Percentiles rank a stretch among this genome's conserved stretches.
Evolutionary conservation across 2,888 invertebrate species (phyloP).

Genomic region (Machimus atricapillus): DNA sequence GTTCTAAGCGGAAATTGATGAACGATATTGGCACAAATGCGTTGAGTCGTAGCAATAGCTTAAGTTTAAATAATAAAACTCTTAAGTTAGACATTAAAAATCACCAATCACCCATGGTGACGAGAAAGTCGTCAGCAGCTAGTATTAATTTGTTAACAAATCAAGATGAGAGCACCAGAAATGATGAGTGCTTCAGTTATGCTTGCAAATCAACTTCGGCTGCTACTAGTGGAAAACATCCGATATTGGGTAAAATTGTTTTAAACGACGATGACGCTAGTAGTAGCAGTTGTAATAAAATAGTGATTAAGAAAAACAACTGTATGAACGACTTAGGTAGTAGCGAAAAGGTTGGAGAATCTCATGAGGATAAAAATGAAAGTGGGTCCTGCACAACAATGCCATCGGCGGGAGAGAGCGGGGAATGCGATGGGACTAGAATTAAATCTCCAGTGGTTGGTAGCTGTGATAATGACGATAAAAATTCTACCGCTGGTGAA

Average conservation of each 20-base stretch:
- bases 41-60: conserved; percentile 45
- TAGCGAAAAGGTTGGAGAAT: conserved; percentile 30
- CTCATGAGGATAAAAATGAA: conserved; percentile 20
- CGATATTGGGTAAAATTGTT: neutral
- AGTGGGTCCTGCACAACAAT: conserved; percentile 11
- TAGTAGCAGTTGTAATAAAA: conserved; percentile 21
- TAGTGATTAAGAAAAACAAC: conserved; percentile 25
- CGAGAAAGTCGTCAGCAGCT: conserved; percentile 39
- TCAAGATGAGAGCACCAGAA: neutral
- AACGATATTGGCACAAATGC: conserved; percentile 41
- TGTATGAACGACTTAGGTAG: conserved; percentile 20
- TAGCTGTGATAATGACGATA: conserved; percentile 36
- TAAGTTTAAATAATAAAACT: conserved; percentile 44
- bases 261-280: conserved; percentile 6
- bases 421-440: conserved; percentile 14
- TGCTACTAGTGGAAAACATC: neutral
- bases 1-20: conserved; percentile 44
- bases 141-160: conserved; percentile 25
- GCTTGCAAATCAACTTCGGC: neutral
- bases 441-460: conserved; percentile 30
- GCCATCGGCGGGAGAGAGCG: neutral
- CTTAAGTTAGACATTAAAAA: conserved; percentile 44
- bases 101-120: conserved; percentile 43
- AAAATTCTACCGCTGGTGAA: conserved; percentile 27
- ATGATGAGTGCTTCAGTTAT: neutral